These are phyloP conservation scores for Sebastes iracundus DNA, from an alignment of 2,797 vertebrate genomes.

Conservation along the genomic window DNA sequence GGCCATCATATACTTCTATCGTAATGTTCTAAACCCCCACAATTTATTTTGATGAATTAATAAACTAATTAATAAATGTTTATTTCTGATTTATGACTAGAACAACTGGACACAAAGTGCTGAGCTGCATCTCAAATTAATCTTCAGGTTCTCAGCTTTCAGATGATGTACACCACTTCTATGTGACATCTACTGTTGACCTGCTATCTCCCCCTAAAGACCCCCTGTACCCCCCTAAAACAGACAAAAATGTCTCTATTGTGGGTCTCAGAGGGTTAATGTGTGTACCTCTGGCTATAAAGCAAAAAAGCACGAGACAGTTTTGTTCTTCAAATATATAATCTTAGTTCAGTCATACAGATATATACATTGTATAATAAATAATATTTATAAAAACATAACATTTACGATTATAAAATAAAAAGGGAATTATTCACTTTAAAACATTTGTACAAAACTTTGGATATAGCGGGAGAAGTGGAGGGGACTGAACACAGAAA, in stretches of 20 bases:
- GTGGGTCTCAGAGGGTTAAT: no score
- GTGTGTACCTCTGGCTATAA: not conserved
- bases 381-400: conserved; percentile 99
- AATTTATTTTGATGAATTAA: accelerated
- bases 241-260: no score
- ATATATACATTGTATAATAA: conserved; percentile 99
- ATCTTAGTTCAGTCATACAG: conserved; percentile 99
- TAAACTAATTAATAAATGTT: no score
- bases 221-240: no score
- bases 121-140: no score
- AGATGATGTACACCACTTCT: no score
- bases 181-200: no score
- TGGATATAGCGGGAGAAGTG: conserved; percentile 89
- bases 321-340: conserved; percentile 99
- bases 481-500: conserved; percentile 52
- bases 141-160: no score
- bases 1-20: no score
- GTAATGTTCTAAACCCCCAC: accelerated
- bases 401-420: conserved; percentile 98
- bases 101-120: no score
- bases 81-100: no score
- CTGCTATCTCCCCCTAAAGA: no score
- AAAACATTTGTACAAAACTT: conserved; percentile 98
- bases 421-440: conserved; percentile 95
- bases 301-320: conserved; percentile 66